A percentile compares a stretch with the other conserved stretches of the same genome.
Conservation (phyloP, 2,888 invertebrate genomes). For the Notocelia uddmanniana region DNA sequence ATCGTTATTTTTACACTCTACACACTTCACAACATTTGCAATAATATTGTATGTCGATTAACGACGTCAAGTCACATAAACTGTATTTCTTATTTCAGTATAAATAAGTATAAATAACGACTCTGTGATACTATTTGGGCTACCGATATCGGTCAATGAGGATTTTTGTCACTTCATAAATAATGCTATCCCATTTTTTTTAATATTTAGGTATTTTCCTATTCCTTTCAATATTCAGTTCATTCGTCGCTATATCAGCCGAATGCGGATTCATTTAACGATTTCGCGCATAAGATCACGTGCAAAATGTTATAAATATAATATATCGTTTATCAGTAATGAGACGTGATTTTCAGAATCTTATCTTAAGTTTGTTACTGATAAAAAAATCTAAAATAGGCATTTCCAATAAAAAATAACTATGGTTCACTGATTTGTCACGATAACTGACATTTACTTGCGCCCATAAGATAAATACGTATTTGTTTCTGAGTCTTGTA, state of each 20-base stretch:
- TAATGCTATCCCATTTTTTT: no score
- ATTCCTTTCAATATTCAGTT: no score
- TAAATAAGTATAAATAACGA: no score
- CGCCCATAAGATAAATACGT: no score
- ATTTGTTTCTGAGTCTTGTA: no score
- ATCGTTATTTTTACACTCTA: slow-evolving; percentile 12
- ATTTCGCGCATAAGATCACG: not conserved
- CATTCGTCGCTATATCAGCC: not conserved
- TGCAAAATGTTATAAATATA: slow-evolving; percentile 9
- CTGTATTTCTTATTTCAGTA: no score
- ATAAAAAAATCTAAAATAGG: slow-evolving; percentile 11
- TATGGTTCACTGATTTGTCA: not conserved
- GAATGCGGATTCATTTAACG: not conserved
- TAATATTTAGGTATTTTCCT: no score
- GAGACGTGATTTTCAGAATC: not conserved
- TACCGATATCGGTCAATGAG: no score
- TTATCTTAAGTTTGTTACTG: not conserved
- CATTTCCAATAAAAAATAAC: not conserved
- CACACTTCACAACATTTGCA: not conserved
- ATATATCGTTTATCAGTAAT: not conserved
- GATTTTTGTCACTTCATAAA: no score
- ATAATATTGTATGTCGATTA: no score
- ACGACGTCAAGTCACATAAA: no score
- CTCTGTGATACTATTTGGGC: no score
- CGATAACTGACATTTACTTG: not conserved